These are phyloP conservation scores for Drosophila percnosoma DNA, from an alignment of 2,888 invertebrate species.

Conservation along the genomic window DNA sequence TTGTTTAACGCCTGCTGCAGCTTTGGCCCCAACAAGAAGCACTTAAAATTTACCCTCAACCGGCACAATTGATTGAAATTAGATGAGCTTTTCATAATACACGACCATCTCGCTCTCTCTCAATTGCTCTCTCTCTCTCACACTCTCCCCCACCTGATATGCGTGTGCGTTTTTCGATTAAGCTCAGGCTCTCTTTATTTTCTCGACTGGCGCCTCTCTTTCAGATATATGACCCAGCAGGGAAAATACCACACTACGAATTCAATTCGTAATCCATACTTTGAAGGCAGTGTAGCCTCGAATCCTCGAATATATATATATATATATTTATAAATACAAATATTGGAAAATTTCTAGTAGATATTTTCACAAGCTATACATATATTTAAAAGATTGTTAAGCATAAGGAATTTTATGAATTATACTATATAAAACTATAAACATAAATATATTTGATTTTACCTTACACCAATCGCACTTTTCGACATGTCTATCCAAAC, in stretches of 20 bases:
- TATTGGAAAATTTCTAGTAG: background rate
- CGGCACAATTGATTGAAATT: constrained; percentile 80
- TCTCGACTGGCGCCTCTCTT: background rate
- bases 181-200: constrained; percentile 15
- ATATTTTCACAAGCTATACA: background rate
- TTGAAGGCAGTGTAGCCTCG: background rate
- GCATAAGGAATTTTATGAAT: background rate
- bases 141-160: background rate
- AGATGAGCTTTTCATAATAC: constrained; percentile 82
- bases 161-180: constrained; percentile 55
- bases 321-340: too few species aligned
- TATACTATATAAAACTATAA: background rate
- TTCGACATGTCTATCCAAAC: background rate
- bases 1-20: constrained; percentile 8
- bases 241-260: background rate
- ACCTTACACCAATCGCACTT: too few species aligned
- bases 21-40: constrained; percentile 38
- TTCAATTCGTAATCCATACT: background rate
- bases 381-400: background rate
- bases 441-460: background rate
- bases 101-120: constrained; percentile 49
- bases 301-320: background rate
- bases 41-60: constrained; percentile 60
- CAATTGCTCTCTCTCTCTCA: background rate
- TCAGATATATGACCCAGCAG: background rate